Evolutionary conservation across 2,888 invertebrate species (phyloP).

Genomic region (Salpingus planirostris): DNA sequence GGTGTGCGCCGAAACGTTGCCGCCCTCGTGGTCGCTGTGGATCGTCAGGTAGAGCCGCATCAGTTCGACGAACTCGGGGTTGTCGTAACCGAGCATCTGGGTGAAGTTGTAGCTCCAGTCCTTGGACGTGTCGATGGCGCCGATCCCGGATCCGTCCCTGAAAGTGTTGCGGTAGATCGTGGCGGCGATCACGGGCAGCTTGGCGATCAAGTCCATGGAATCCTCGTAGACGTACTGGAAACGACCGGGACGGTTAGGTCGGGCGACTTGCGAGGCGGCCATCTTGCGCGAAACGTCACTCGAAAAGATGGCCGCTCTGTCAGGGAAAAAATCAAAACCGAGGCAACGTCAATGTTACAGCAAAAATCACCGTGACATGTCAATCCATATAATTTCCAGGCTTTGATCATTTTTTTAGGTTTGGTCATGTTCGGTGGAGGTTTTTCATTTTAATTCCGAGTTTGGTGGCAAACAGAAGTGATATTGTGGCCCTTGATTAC

Average conservation of each 20-base stretch:
- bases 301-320: too few relatives aligned
- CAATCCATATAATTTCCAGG: too few relatives aligned
- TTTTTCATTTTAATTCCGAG: background rate
- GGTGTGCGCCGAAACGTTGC: slow-evolving; percentile 93
- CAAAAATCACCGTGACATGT: too few relatives aligned
- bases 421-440: too few relatives aligned
- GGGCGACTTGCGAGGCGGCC: too few relatives aligned
- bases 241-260: too few relatives aligned
- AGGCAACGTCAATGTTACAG: too few relatives aligned
- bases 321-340: too few relatives aligned
- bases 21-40: slow-evolving; percentile 92
- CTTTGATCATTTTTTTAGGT: too few relatives aligned
- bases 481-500: too few relatives aligned
- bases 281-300: too few relatives aligned
- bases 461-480: too few relatives aligned
- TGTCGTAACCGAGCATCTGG: slow-evolving; percentile 83
- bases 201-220: slow-evolving; percentile 90
- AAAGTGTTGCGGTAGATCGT: slow-evolving; percentile 88
- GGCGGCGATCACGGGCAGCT: slow-evolving; percentile 87
- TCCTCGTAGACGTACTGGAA: slow-evolving; percentile 75
- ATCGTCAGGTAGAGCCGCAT: slow-evolving; percentile 91
- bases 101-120: slow-evolving; percentile 93
- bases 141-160: slow-evolving; percentile 76
- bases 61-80: slow-evolving; percentile 77
- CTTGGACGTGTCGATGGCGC: slow-evolving; percentile 78